These are phyloP conservation scores for Acanthis flammea DNA, from an alignment of 2,797 vertebrate species.

Conservation along the genomic window DNA sequence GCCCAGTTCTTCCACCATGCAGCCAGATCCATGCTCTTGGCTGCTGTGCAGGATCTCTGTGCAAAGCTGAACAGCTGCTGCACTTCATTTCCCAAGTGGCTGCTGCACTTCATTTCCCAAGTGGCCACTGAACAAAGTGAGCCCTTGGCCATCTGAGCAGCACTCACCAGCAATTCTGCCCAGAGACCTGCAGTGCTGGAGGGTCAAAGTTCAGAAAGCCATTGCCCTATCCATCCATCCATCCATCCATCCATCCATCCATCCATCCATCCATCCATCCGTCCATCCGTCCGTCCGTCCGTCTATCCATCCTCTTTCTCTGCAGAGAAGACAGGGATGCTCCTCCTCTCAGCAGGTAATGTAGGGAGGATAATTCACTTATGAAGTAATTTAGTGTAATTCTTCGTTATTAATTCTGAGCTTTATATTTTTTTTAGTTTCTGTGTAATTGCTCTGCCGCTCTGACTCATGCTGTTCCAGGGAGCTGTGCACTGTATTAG, in stretches of 20 bases:
- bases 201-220: background rate
- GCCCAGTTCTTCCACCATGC: background rate
- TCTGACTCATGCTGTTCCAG: background rate
- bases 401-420: conserved; percentile 7
- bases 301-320: background rate
- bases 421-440: background rate
- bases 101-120: background rate
- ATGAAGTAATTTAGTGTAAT: background rate
- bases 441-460: background rate
- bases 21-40: background rate
- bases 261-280: too few relatives aligned
- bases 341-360: background rate
- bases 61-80: background rate
- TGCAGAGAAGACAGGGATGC: background rate
- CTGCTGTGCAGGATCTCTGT: background rate
- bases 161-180: rapidly evolving
- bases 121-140: background rate
- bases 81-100: background rate
- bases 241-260: too few relatives aligned
- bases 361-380: background rate
- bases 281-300: background rate
- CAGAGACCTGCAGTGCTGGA: background rate
- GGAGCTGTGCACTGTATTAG: background rate
- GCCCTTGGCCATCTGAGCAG: background rate
- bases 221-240: background rate